Percentiles rank a stretch among this genome's conserved stretches.
Evolutionary conservation across 2,797 vertebrate genomes (phyloP).

Genomic region (Agapornis canus): DNA sequence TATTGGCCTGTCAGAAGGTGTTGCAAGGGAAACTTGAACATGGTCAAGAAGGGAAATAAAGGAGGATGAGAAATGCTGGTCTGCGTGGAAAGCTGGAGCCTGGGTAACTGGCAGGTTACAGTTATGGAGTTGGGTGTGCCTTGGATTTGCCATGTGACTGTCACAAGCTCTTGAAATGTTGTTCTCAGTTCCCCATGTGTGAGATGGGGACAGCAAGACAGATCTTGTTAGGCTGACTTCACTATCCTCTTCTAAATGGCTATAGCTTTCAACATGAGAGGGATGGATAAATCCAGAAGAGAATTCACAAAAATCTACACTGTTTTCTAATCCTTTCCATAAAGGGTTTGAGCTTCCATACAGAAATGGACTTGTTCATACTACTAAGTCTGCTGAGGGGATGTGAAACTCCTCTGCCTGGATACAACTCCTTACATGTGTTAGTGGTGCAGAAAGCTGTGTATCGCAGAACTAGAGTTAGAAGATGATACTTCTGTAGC

Average conservation of each 20-base stretch:
- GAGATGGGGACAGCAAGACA: neutral
- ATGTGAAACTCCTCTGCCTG: neutral
- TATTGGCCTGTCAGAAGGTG: neutral
- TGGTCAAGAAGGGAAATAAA: neutral
- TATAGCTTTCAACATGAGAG: neutral
- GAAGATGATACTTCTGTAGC: neutral
- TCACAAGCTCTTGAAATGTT: neutral
- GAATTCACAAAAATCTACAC: neutral
- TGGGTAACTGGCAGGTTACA: neutral
- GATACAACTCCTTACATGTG: neutral
- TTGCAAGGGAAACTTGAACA: neutral
- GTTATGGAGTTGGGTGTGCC: neutral
- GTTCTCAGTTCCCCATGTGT: neutral
- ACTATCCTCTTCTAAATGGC: neutral
- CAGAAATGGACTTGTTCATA: neutral
- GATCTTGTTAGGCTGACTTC: neutral
- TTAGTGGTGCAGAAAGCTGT: neutral
- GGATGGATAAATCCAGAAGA: neutral
- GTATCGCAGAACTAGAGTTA: neutral
- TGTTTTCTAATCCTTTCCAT: neutral
- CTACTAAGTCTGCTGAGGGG: neutral
- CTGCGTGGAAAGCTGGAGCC: neutral
- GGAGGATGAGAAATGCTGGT: neutral
- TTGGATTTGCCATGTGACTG: neutral
- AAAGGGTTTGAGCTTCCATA: neutral